These are phyloP conservation scores for Ganaspis sp. DNA, from an alignment of 1,140 invertebrate species.

Conservation along the genomic window DNA sequence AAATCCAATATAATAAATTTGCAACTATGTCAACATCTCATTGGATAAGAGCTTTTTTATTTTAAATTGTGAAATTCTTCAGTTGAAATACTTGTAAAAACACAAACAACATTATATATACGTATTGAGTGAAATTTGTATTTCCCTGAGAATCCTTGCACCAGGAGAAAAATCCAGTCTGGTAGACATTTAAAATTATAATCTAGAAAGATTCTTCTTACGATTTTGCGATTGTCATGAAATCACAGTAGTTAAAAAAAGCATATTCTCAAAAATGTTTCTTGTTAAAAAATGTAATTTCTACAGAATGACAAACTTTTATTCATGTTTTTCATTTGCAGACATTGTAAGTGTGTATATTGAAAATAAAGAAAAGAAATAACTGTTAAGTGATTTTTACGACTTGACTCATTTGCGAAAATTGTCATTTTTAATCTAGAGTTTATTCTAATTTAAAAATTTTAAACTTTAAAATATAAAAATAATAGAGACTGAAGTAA, in stretches of 20 bases:
- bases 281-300: background rate
- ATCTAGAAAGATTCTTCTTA: background rate
- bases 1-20: too few relatives aligned
- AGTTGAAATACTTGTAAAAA: background rate
- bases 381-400: background rate
- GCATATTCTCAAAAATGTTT: background rate
- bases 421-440: background rate
- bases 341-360: conserved; percentile 3
- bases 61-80: background rate
- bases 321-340: background rate
- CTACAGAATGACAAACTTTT: background rate
- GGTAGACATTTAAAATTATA: background rate
- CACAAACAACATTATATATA: too few relatives aligned
- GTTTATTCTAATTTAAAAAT: too few relatives aligned
- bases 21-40: background rate
- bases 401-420: conserved; percentile 6
- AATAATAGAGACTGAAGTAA: conserved; percentile 13
- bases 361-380: conserved; percentile 14
- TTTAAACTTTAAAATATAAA: background rate
- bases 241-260: background rate
- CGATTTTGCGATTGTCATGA: background rate
- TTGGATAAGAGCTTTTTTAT: background rate
- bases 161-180: background rate
- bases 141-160: background rate
- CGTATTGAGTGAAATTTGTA: background rate